phyloP scores from a whole-genome alignment of 1,140 invertebrate genomes.

The Anadara kagoshimensis region DNA sequence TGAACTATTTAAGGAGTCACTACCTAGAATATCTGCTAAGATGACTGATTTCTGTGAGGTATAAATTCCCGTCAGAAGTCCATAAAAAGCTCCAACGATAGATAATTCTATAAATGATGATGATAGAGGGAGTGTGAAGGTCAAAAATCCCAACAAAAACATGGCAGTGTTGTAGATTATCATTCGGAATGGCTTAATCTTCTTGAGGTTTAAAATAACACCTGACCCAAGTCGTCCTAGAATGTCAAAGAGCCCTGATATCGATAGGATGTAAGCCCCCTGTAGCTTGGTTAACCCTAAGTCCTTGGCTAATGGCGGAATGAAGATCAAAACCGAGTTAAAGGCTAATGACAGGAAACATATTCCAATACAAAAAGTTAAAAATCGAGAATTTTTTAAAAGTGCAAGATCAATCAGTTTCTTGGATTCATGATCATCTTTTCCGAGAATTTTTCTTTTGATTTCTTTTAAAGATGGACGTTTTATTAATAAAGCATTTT shows the following conservation, averaged over 20 bases:
- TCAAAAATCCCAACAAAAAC: constrained; percentile 16
- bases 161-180: constrained; percentile 28
- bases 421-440: background rate
- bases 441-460: too few relatives aligned
- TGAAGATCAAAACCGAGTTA: constrained; percentile 93
- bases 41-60: constrained; percentile 94
- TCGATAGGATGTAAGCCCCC: constrained; percentile 84
- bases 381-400: constrained; percentile 26
- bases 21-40: constrained; percentile 91
- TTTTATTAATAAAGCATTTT: too few relatives aligned
- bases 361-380: constrained; percentile 31
- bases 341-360: constrained; percentile 77
- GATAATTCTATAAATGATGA: constrained; percentile 25
- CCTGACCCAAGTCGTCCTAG: constrained; percentile 76
- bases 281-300: constrained; percentile 64
- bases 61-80: constrained; percentile 71
- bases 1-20: constrained; percentile 92
- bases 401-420: constrained; percentile 22
- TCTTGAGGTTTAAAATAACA: constrained; percentile 72
- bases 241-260: constrained; percentile 86
- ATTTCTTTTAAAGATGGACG: too few relatives aligned
- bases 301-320: constrained; percentile 74
- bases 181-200: constrained; percentile 23
- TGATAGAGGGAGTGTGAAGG: constrained; percentile 16
- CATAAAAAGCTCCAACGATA: constrained; percentile 32